Evolutionary conservation across 2,797 vertebrate species (phyloP).

Genomic region (Neostethus bicornis): DNA sequence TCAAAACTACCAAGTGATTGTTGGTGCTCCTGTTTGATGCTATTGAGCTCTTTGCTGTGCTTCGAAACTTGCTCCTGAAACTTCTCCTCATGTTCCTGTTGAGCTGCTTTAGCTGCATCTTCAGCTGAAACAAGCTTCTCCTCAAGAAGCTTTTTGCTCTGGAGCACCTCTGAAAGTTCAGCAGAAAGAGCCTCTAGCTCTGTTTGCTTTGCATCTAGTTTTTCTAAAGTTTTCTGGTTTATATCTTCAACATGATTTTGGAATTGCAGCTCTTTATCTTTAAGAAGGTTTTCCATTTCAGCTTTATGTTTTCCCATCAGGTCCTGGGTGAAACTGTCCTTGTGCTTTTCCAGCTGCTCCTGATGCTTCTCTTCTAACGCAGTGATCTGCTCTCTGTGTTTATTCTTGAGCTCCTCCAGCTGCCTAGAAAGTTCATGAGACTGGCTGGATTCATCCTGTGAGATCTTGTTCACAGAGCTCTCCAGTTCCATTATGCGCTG

Average conservation of each 20-base stretch:
- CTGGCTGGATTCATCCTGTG: conserved; percentile 74
- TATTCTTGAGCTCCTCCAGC: conserved; percentile 83
- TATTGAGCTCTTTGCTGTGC: conserved; percentile 79
- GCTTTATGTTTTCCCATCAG: conserved; percentile 79
- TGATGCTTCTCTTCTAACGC: conserved; percentile 81
- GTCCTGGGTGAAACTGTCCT: conserved; percentile 75
- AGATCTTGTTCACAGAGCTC: conserved; percentile 83
- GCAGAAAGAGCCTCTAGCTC: conserved; percentile 87
- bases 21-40: conserved; percentile 80
- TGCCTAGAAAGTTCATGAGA: conserved; percentile 77
- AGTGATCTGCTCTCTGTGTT: conserved; percentile 81
- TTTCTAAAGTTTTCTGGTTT: conserved; percentile 91
- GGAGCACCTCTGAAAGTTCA: conserved; percentile 85
- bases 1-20: conserved; percentile 79
- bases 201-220: conserved; percentile 89
- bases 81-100: conserved; percentile 77
- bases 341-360: conserved; percentile 82
- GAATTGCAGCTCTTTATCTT: conserved; percentile 88
- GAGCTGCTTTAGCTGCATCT: conserved; percentile 61
- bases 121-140: conserved; percentile 76
- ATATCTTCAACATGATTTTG: conserved; percentile 89
- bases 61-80: conserved; percentile 79
- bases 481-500: conserved; percentile 95
- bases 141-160: conserved; percentile 80
- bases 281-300: conserved; percentile 80